phyloP scores from a whole-genome alignment of 2,797 vertebrate species.

The Pseudocheirus occidentalis region DNA sequence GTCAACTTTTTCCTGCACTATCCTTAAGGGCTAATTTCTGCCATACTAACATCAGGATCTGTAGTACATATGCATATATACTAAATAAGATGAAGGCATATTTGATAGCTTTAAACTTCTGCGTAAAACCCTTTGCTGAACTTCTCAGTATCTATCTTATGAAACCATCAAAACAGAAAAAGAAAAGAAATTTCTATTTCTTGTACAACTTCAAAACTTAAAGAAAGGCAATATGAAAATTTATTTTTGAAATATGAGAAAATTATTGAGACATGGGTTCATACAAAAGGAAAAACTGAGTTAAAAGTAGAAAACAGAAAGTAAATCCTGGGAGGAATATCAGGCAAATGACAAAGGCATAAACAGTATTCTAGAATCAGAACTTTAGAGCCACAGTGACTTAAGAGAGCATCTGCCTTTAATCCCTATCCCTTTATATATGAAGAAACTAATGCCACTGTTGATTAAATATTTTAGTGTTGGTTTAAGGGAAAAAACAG shows the following conservation, averaged over 20 bases:
- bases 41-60: neutral
- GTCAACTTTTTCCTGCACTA: neutral
- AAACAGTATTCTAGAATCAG: neutral
- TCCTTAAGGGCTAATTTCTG: neutral
- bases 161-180: neutral
- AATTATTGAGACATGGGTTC: neutral
- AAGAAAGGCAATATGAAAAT: neutral
- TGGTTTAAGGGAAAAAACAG: neutral
- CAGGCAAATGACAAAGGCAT: neutral
- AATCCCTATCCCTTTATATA: neutral
- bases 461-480: neutral
- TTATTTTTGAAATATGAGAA: neutral
- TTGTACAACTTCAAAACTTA: neutral
- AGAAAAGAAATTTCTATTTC: neutral
- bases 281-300: neutral
- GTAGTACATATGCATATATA: neutral
- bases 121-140: neutral
- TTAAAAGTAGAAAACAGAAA: neutral
- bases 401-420: neutral
- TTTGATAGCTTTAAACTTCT: neutral
- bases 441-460: neutral
- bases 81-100: neutral
- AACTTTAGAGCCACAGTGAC: neutral
- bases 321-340: neutral
- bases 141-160: neutral